phyloP scores from a whole-genome alignment of 2,797 vertebrate species.

The Sparidentex hasta region DNA sequence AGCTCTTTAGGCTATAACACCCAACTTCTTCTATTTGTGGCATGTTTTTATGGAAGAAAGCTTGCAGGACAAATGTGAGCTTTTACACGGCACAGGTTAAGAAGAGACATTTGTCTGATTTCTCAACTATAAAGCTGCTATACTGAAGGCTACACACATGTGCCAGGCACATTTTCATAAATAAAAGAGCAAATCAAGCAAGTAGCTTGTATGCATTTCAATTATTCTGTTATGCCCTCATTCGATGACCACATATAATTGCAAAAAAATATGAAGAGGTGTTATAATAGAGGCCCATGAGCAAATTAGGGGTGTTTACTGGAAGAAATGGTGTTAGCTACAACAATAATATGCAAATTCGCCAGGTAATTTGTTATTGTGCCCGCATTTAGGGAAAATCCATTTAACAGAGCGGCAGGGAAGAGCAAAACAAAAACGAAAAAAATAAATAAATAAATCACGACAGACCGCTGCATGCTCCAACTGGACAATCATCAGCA shows the following conservation, averaged over 20 bases:
- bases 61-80: slow-evolving; percentile 1
- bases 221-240: slow-evolving; percentile 18
- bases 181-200: not conserved
- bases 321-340: slow-evolving; percentile 36
- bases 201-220: slow-evolving; percentile 20
- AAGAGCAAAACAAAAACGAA: slow-evolving; percentile 34
- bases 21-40: slow-evolving; percentile 34
- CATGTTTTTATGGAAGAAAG: not conserved
- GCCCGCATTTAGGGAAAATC: slow-evolving; percentile 49
- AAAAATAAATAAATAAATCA: slow-evolving; percentile 33
- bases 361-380: slow-evolving; percentile 56
- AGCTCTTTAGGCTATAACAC: slow-evolving; percentile 20
- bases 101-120: slow-evolving; percentile 9
- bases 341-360: slow-evolving; percentile 54
- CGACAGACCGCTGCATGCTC: slow-evolving; percentile 17
- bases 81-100: slow-evolving; percentile 29
- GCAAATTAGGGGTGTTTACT: slow-evolving; percentile 48
- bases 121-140: not conserved
- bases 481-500: slow-evolving; percentile 49
- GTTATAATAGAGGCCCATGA: slow-evolving; percentile 41
- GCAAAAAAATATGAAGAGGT: slow-evolving; percentile 19
- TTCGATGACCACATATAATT: slow-evolving; percentile 15
- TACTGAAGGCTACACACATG: not conserved
- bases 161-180: slow-evolving; percentile 4
- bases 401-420: slow-evolving; percentile 56